Evolutionary conservation across 2,797 vertebrate genomes (phyloP).

Genomic region (Smutsia gigantea): DNA sequence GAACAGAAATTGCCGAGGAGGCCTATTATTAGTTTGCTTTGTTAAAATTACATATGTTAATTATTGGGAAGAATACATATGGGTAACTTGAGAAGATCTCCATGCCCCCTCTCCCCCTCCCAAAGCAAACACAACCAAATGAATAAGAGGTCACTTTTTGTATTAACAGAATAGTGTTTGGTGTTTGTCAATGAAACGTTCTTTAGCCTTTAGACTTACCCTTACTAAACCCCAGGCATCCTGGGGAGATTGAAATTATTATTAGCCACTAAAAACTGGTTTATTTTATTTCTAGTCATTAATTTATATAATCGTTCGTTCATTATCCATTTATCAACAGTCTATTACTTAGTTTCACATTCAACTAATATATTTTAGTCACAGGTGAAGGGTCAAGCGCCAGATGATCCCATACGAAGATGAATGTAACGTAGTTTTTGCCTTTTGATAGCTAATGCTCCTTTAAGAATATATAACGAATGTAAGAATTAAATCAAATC

Average conservation of each 20-base stretch:
- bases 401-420: neutral
- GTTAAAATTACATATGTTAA: neutral
- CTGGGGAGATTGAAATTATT: neutral
- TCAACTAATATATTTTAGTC: neutral
- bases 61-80: neutral
- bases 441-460: neutral
- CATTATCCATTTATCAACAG: neutral
- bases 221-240: neutral
- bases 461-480: neutral
- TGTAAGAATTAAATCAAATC: neutral
- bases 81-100: neutral
- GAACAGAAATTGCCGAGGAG: neutral
- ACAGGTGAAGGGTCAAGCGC: neutral
- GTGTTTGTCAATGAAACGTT: neutral
- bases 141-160: neutral
- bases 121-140: neutral
- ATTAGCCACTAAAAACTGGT: neutral
- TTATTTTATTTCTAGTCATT: neutral
- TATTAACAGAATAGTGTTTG: neutral
- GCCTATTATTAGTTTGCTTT: neutral
- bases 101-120: accelerated
- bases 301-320: neutral
- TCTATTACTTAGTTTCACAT: neutral
- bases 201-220: neutral
- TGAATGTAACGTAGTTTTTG: neutral